Evolutionary conservation across 92 coral and sea anemone genomes (phyloP).

Genomic region (Porites lobata): DNA sequence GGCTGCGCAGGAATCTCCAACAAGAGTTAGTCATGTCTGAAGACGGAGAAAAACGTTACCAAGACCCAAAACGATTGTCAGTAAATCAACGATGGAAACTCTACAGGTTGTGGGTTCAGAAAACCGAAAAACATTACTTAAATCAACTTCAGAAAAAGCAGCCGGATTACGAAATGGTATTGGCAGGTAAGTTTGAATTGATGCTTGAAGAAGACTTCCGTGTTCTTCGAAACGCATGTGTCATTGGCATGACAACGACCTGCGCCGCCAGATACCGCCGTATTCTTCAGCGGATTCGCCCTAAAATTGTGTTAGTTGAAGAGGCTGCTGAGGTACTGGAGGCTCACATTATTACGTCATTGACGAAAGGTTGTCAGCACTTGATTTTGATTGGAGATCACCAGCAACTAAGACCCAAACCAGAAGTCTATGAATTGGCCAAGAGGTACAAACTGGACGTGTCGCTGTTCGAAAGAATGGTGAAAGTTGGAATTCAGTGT

Average conservation of each 20-base stretch:
- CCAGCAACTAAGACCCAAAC: conserved; percentile 90
- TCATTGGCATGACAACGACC: conserved; percentile 80
- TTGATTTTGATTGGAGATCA: conserved; percentile 95
- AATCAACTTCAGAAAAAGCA: conserved; percentile 59
- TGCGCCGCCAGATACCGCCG: conserved; percentile 83
- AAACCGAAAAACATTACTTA: conserved; percentile 62
- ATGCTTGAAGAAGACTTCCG: conserved; percentile 51
- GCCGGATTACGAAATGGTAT: conserved; percentile 59
- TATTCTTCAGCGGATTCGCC: conserved; percentile 79
- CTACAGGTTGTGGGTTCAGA: conserved; percentile 82
- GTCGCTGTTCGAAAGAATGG: conserved; percentile 92
- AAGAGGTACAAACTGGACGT: conserved; percentile 81
- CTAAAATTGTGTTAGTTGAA: conserved; percentile 82
- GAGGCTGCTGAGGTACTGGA: conserved; percentile 97
- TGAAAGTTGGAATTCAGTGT: conserved; percentile 70
- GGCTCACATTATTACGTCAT: conserved; percentile 88
- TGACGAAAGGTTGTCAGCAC: conserved; percentile 83
- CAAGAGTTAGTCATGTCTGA: conserved; percentile 11
- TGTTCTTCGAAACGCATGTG: conserved; percentile 58
- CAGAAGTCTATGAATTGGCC: conserved; percentile 79
- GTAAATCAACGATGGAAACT: conserved; percentile 68
- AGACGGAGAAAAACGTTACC: neutral
- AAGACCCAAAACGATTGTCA: neutral
- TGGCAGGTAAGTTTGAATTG: conserved; percentile 61
- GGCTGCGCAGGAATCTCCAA: conserved; percentile 29